Evolutionary conservation across 2,113 vertebrate species (phyloP).

Genomic region (Caracal caracal): DNA sequence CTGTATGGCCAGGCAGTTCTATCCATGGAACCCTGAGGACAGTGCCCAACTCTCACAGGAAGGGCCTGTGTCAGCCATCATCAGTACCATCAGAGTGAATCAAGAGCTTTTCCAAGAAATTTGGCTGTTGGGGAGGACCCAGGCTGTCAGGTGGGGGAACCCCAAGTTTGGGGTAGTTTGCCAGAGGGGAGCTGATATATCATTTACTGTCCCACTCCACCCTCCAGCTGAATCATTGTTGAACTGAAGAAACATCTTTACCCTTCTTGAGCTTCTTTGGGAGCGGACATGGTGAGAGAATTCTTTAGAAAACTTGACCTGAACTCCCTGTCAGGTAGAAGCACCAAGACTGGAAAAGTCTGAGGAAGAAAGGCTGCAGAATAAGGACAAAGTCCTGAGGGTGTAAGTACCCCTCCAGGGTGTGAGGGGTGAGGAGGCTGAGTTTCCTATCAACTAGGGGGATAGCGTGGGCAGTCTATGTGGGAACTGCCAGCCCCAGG

Average conservation of each 20-base stretch:
- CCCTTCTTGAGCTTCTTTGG: neutral
- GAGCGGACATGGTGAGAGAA: neutral
- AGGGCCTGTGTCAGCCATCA: neutral
- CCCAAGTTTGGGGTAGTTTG: neutral
- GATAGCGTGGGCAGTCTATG: neutral
- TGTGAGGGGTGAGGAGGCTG: neutral
- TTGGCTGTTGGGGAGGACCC: neutral
- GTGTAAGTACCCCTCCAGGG: neutral
- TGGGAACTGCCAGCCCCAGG: no score
- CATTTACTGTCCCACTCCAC: neutral
- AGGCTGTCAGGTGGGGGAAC: neutral
- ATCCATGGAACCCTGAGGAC: neutral
- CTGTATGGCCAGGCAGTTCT: neutral
- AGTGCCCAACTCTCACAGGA: neutral
- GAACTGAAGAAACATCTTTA: neutral
- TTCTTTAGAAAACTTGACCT: neutral
- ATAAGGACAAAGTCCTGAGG: neutral
- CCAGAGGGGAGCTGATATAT: neutral
- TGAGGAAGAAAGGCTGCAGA: neutral
- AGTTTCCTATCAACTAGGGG: neutral
- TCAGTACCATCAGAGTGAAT: neutral
- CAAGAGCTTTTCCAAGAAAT: neutral
- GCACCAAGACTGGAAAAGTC: neutral
- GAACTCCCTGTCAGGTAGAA: neutral
- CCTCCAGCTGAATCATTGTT: neutral